Conservation (phyloP, 2,888 invertebrate species). For the Drosophila aldrichi region DNA sequence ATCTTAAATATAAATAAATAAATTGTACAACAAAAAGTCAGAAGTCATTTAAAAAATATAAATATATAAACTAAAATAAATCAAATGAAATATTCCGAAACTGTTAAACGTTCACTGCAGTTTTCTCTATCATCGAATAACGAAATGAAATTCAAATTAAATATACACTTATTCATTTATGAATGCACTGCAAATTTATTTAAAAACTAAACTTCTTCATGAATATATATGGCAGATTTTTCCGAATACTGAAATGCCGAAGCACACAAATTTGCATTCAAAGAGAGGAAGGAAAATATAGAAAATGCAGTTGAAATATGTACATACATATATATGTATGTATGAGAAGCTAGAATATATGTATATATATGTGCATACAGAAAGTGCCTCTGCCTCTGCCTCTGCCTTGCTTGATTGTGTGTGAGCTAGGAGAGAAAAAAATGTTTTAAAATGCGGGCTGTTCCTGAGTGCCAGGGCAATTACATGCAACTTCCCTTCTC, state of each 20-base stretch:
- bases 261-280: constrained; percentile 13
- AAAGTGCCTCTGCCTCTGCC: not conserved
- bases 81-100: not conserved
- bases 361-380: constrained; percentile 9
- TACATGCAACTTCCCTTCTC: constrained; percentile 33
- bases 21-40: not conserved
- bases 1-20: not conserved
- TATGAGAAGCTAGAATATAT: constrained; percentile 5
- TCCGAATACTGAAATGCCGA: not conserved
- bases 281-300: not conserved
- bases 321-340: not conserved
- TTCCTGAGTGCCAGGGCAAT: constrained; percentile 43
- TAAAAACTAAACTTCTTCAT: constrained; percentile 2
- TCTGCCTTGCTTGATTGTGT: constrained; percentile 21
- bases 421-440: constrained; percentile 29
- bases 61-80: not conserved
- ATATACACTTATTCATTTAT: constrained; percentile 4
- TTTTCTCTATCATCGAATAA: not conserved
- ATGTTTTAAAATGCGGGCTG: constrained; percentile 41
- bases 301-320: constrained; percentile 5
- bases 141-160: not conserved
- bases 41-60: too few relatives aligned
- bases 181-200: not conserved
- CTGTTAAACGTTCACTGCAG: not conserved
- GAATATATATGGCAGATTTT: constrained; percentile 1